Evolutionary conservation across 2,113 vertebrate species (phyloP), one percentile per base, ranked within the genome.

Genomic region (Pristiophorus japonicus): DNA sequence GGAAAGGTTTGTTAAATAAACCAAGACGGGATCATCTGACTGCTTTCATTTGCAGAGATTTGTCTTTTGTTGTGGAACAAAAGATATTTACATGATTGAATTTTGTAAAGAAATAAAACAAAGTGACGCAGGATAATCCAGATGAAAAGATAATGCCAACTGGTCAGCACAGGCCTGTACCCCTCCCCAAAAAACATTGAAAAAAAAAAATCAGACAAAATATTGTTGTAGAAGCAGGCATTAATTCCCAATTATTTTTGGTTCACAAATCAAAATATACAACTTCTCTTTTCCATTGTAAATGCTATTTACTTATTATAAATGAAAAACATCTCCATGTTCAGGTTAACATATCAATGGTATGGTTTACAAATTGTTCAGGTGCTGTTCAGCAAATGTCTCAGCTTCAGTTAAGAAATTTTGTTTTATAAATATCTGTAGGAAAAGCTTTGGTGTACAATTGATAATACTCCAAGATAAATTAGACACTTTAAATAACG

Each of bases 201-300:
- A 2, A 34, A 59, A 81, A 42, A 51, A 59, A 81, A 42, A 51
- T n/a, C 30, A 38, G 27, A 18, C 59, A 42, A 95, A 30, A 73
- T 30, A 91, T 85, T 95, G 95, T 95, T 97, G 42, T 95, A 96
- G 70, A 96, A 96, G 95, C 96, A 3, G 93, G 94, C 0, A 73
- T 1, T 67, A 87, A 6, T 51, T 78, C 11, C 12, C 14, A 24
- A 20, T 59, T 90, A 92, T n/a, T 65, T 92, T 38, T 92, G 59
- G 14, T 8, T 63, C 14, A 92, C 59, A 45, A 38, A 63, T 92
- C 59, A 92, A 92, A 92, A 92, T 92, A 92, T 38, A 92, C 34
- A 65, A 63, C n/a, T 63, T 22, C 7, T 38, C 59, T 63, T 20
- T 87, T 24, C 38, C 88, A 91, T 38, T 91, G 34, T 62, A 62